These are phyloP conservation scores for Motacilla tschutschensis DNA, from an alignment of 2,113 vertebrate genomes.

Conservation along the genomic window DNA sequence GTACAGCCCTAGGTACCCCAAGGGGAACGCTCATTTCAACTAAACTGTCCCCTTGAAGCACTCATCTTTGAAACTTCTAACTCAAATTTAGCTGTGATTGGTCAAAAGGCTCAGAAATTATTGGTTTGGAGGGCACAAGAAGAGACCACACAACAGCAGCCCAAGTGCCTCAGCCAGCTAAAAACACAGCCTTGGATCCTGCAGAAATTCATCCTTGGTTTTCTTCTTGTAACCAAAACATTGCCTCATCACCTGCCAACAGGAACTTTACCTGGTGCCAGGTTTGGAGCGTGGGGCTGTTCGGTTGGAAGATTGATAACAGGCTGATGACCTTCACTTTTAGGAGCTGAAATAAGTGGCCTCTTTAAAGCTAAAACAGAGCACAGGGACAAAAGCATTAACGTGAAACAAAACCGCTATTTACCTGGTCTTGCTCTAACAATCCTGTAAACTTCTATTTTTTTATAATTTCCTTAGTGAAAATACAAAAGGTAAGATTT, in stretches of 20 bases:
- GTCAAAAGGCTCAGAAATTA: not conserved
- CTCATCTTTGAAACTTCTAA: not conserved
- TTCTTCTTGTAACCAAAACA: not conserved
- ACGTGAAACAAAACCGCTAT: not conserved
- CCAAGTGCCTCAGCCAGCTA: not conserved
- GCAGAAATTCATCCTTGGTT: not conserved
- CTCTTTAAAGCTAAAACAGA: conserved; percentile 72
- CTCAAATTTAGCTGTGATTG: not conserved
- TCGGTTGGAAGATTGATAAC: conserved; percentile 52
- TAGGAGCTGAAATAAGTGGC: conserved; percentile 63
- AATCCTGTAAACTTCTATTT: not conserved
- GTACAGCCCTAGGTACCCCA: not conserved
- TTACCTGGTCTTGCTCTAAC: not conserved
- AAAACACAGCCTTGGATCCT: not conserved
- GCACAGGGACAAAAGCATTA: conserved; percentile 19
- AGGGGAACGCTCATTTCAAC: not conserved
- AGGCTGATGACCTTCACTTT: conserved; percentile 49
- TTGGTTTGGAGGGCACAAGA: fast-evolving
- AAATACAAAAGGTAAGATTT: not conserved
- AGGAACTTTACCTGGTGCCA: conserved; percentile 63
- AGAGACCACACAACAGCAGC: fast-evolving
- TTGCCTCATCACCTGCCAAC: not conserved
- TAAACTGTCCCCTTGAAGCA: not conserved
- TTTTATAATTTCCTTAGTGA: not conserved
- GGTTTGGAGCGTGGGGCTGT: conserved; percentile 61